Percentiles rank a stretch among this genome's conserved stretches.
Conservation (phyloP, 2,113 vertebrate genomes). For the Nothobranchius furzeri region DNA sequence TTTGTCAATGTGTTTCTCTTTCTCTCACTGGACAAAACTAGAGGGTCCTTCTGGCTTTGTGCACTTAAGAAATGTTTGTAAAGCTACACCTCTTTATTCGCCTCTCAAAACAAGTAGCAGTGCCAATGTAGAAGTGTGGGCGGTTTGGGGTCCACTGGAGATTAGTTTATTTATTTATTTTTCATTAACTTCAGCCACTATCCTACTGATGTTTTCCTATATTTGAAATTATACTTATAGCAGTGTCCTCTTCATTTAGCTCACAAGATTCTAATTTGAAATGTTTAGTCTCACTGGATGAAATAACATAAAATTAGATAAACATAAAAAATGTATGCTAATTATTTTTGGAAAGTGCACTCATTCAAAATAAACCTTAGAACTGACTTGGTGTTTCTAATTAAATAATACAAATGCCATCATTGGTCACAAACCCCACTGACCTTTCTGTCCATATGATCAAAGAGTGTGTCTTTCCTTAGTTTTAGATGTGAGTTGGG, state of each 20-base stretch:
- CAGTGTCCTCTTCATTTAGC: neutral
- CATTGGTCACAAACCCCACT: neutral
- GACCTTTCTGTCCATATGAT: constrained; percentile 2
- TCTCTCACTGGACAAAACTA: constrained; percentile 82
- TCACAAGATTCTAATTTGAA: too few relatives aligned
- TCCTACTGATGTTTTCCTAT: constrained; percentile 27
- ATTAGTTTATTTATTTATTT: constrained; percentile 43
- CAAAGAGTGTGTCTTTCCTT: neutral
- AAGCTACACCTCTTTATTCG: constrained; percentile 87
- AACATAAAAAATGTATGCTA: neutral
- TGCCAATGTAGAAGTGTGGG: constrained; percentile 63
- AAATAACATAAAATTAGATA: neutral
- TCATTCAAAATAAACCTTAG: too few relatives aligned
- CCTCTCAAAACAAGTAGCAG: constrained; percentile 80
- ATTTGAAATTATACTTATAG: constrained; percentile 2
- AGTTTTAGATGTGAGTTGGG: neutral
- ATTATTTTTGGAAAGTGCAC: too few relatives aligned
- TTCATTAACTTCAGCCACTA: constrained; percentile 36
- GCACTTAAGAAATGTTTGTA: constrained; percentile 91
- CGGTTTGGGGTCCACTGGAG: constrained; percentile 46
- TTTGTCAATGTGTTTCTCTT: constrained; percentile 92
- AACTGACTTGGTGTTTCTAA: too few relatives aligned
- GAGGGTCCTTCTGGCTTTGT: constrained; percentile 86
- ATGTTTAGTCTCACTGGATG: too few relatives aligned
- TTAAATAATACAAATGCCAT: neutral